Evolutionary conservation across 2,797 vertebrate genomes (phyloP), one percentile per base, ranked within the genome.

Genomic region (Acipenser oxyrinchus): DNA sequence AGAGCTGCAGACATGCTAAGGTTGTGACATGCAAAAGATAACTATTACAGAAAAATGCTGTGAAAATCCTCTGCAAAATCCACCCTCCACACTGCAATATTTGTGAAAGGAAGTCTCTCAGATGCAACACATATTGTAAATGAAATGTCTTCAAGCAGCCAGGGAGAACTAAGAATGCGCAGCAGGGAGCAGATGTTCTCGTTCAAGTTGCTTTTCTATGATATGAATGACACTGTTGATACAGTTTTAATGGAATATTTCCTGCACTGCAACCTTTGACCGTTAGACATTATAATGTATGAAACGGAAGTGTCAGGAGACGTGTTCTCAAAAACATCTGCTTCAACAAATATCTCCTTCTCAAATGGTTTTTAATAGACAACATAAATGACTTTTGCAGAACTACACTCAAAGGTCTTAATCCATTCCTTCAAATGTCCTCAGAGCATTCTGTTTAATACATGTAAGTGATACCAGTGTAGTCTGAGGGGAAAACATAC

Each of bases 211-310:
- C 37, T 51, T 8, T 51, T 13, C 11, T 58, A 48, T 49, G 23
- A 50, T 9, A 55, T 49, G 12, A 63, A 49, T 8, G 9, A 10
- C 23, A 4, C 63, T 63, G 50, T 6, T 15, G 53, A 70, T 13
- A 49, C 4, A 49, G 49, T 23, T 57, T 60, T 64, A 62, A 67
- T 37, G 11, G 55, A 64, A 67, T 63, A 63, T 67, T 70, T 50
- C 55, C 62, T 15, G 65, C 50, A 12, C 51, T n/a, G n/a, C 48
- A 59, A 66, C 18, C 48, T 48, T 68, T 53, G 65, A 64, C 59
- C 53, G 18, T 49, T 50, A n/a, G 60, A 67, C 53, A 59, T 67
- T 64, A 55, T 13, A 8, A 66, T 49, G 63, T 57, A 68, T 62
- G 61, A 69, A 66, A 61, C 60, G 37, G 59, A 52, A 12, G 11